Evolutionary conservation across 2,888 invertebrate genomes (phyloP).

Genomic region (Melangyna quadrimaculata): DNA sequence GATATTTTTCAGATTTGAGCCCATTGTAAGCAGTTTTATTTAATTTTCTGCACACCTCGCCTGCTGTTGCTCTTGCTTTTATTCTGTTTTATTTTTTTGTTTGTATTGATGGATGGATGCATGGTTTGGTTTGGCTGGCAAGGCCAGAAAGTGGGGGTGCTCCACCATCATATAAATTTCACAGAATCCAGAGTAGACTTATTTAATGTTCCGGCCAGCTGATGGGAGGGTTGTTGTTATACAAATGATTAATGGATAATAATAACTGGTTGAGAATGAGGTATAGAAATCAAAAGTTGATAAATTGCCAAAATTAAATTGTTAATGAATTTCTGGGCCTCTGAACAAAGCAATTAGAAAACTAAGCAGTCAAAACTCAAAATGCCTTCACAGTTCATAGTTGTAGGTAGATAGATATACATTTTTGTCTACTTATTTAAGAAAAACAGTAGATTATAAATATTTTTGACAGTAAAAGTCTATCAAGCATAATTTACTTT

Average conservation of each 20-base stretch:
- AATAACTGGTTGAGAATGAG: slow-evolving; percentile 52
- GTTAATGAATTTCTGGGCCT: slow-evolving; percentile 35
- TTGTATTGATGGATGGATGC: slow-evolving; percentile 43
- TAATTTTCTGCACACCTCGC: slow-evolving; percentile 28
- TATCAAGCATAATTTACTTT: too few species aligned
- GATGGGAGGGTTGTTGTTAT: slow-evolving; percentile 30
- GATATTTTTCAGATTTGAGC: background rate
- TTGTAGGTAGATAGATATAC: too few species aligned
- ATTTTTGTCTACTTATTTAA: too few species aligned
- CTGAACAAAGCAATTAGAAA: background rate
- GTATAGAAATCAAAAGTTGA: slow-evolving; percentile 35
- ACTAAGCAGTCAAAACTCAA: slow-evolving; percentile 8
- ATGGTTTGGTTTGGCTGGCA: slow-evolving; percentile 1
- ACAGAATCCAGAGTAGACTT: background rate
- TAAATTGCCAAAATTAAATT: slow-evolving; percentile 40
- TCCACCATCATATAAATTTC: background rate
- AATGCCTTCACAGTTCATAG: background rate
- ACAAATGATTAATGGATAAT: slow-evolving; percentile 57
- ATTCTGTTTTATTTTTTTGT: too few species aligned
- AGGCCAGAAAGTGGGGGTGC: background rate
- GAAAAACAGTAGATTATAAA: background rate
- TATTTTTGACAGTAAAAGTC: background rate
- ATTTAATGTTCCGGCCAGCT: slow-evolving; percentile 21
- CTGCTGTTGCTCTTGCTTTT: slow-evolving; percentile 57
- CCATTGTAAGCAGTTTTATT: slow-evolving; percentile 44